Conservation (phyloP, 1,140 invertebrate genomes). For the Bombyx mandarina region DNA sequence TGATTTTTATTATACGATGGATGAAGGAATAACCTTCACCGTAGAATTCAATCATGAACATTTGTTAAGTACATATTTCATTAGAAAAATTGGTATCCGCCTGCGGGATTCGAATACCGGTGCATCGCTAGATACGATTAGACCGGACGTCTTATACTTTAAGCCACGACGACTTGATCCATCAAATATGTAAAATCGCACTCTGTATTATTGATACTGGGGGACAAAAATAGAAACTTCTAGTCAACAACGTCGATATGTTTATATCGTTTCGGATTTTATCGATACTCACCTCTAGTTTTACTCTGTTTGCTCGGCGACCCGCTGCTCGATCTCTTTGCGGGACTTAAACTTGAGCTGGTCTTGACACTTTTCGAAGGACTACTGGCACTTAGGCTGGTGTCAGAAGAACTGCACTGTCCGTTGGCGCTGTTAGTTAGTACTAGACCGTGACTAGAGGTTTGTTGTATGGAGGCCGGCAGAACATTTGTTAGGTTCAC, state of each 20-base stretch:
- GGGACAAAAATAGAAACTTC: neutral
- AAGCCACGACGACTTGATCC: too few species aligned
- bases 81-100: too few species aligned
- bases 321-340: constrained; percentile 87
- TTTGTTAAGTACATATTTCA: too few species aligned
- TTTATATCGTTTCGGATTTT: neutral
- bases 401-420: constrained; percentile 65
- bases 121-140: too few species aligned
- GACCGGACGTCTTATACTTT: constrained; percentile 26
- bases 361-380: constrained; percentile 89
- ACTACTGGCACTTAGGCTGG: constrained; percentile 78
- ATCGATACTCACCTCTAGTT: constrained; percentile 70
- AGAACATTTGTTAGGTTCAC: constrained; percentile 41
- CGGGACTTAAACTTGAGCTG: constrained; percentile 85
- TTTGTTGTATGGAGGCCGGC: constrained; percentile 45
- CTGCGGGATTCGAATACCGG: too few species aligned
- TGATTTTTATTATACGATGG: too few species aligned
- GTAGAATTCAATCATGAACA: too few species aligned
- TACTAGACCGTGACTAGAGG: constrained; percentile 52
- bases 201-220: neutral
- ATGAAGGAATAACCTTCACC: too few species aligned
- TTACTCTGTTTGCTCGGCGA: constrained; percentile 84
- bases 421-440: constrained; percentile 57
- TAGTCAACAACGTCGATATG: too few species aligned
- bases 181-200: too few species aligned